Base-by-base conservation (phyloP, 1,140 invertebrate species). In the Lepidurus couesii region DNA sequence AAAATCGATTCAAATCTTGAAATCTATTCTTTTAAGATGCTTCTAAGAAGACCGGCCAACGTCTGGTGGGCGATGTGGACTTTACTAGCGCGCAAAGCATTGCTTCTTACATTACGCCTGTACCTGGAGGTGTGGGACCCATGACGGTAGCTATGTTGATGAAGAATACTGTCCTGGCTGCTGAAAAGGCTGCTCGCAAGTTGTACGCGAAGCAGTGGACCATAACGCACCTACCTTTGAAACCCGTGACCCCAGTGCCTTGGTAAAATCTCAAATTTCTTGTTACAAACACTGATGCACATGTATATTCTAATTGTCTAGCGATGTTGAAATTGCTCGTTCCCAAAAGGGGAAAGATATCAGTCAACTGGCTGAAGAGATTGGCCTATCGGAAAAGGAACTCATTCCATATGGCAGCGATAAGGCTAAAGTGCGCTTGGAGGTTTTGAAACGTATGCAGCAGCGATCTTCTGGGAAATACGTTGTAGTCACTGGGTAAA, bases 61-160 rank as follows among this genome's bases (percentile, higher is more conserved):
- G 93, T 77, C 84, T 99, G 11, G 94, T 98, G 16, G 98, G 98
- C 16, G 98, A 99, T 90, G 98, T 99, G 16, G 92, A 91, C 74
- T 99, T 91, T 86, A 87, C 88, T 16, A 92, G 92, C 84, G 96
- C 91, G 7, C 89, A 88, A 75, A 86, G 90, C 79, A 90, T 94
- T 75, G 96, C 96, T 9, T 90, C 91, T 2, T 92, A 90, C 82
- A 96, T 99, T 78, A 99, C 98, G 42, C 98, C 98, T 2, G 98
- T 99, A 24, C 98, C 98, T 11, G 96, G 97, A 43, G 97, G 98
- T 80, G 97, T 99, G 77, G 97, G 97, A 0, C 97, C 97, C 9
- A 98, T 99, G 95, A 98, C 97, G 0, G 97, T 99, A 26, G 95
- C 96, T 11, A 99, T 99, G 97, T 86, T 99, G 9, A 94, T 99